Evolutionary conservation across 2,113 vertebrate genomes (phyloP).

Genomic region (Hystrix cristata): DNA sequence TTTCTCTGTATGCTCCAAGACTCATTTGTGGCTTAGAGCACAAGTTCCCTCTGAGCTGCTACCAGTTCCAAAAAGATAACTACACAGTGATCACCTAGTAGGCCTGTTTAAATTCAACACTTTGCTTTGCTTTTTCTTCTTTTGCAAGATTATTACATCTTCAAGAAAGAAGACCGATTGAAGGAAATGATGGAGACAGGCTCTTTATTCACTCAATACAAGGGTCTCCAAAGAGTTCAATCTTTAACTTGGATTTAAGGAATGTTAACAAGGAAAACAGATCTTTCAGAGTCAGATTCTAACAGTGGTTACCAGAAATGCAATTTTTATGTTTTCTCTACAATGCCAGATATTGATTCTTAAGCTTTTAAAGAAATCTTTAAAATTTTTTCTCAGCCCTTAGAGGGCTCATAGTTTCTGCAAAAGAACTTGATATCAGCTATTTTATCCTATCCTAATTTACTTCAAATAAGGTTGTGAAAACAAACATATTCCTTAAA

Average conservation of each 20-base stretch:
- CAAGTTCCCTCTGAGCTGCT: neutral
- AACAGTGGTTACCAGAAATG: conserved; percentile 28
- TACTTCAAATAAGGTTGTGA: conserved; percentile 29
- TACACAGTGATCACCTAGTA: conserved; percentile 12
- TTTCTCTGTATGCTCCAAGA: conserved; percentile 41
- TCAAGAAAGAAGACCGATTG: conserved; percentile 27
- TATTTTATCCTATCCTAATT: conserved; percentile 40
- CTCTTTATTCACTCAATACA: conserved; percentile 54
- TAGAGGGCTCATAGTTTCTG: neutral
- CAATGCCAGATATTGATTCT: conserved; percentile 11
- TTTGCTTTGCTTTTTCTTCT: conserved; percentile 45
- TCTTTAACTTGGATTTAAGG: conserved; percentile 48
- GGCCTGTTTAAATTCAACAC: conserved; percentile 49
- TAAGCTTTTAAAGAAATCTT: conserved; percentile 60
- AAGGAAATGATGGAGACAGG: conserved; percentile 42
- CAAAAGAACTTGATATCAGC: neutral
- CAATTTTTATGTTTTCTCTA: conserved; percentile 62
- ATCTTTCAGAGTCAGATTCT: conserved; percentile 1
- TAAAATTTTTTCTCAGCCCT: neutral
- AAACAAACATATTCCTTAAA: neutral
- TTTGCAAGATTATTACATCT: conserved; percentile 55
- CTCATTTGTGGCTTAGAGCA: conserved; percentile 2
- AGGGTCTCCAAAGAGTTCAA: neutral
- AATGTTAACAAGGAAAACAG: conserved; percentile 55
- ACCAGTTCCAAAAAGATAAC: conserved; percentile 37